Base-by-base conservation (phyloP, 2,113 vertebrate species). In the Pseudonaja textilis region DNA sequence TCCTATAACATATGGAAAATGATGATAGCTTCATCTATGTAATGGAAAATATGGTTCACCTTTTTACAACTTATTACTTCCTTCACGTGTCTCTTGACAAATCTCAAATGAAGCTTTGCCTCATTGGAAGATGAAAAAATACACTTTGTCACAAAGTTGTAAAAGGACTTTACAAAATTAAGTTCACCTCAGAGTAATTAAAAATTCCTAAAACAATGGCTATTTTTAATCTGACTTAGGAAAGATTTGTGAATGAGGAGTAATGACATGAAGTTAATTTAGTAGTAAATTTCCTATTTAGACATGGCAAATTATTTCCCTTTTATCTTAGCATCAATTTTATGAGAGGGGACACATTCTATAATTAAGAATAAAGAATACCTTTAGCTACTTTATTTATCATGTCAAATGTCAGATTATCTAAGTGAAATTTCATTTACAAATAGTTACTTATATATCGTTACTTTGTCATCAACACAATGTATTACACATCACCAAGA, bases 381-480 rank as follows among this genome's bases (percentile, higher is more conserved):
- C 55, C 6, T 56, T 94, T 10, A 85, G 91, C 50, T 61, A 56
- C 92, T 18, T 87, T 14, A 64, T 91, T 94, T 55, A 55, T 94
- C 39, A 94, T 22, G 90, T 42, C 0, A 56, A 55, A 45, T 93
- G 5, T 7, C 90, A 56, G 25, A 94, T 91, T 93, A 92, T 39
- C 52, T 87, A 54, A 86, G 39, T 61, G 42, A 54, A 95, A 87
- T 39, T 0, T 92, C 26, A 95, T 92, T 91, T 69, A 88, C 89
- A 95, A 94, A 94, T 26, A 96, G 23, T 14, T 93, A 69, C 8
- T 25, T 8, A 25, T 42, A 23, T 81, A 54, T 88, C 87, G 92
- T 92, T 91, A 92, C 1, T 25, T 11, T 89, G 92, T 81, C 47
- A 90, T 6, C 55, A 34, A 54, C 89, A 91, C 12, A 23, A 50